These are phyloP conservation scores for Drosophila hamatofila DNA, from an alignment of 2,888 invertebrate genomes.

Conservation along the genomic window DNA sequence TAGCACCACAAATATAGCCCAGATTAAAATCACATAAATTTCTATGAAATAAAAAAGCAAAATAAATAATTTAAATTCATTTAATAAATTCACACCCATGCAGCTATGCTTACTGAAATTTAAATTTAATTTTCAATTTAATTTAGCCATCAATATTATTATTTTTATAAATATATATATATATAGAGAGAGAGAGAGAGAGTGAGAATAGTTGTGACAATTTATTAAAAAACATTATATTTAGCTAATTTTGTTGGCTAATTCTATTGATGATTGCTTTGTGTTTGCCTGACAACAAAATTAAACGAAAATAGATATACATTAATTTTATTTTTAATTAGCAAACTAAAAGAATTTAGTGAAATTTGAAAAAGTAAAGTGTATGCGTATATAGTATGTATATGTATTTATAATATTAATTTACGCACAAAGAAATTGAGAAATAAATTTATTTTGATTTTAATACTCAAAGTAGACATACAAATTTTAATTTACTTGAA, in stretches of 20 bases:
- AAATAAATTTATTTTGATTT: neutral
- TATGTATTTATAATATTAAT: neutral
- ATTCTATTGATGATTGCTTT: neutral
- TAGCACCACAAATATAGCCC: neutral
- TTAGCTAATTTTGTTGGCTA: neutral
- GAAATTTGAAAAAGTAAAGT: neutral
- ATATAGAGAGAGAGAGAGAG: neutral
- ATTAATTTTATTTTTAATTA: slow-evolving; percentile 11
- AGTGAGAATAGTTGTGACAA: neutral
- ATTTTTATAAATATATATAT: neutral
- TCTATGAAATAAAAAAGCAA: neutral
- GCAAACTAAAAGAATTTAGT: neutral
- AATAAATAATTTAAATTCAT: neutral
- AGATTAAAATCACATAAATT: neutral
- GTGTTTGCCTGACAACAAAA: slow-evolving; percentile 15
- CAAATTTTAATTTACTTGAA: neutral
- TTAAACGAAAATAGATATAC: neutral
- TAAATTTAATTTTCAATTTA: slow-evolving; percentile 1
- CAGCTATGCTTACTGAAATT: neutral
- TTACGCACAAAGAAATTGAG: neutral
- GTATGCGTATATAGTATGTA: neutral
- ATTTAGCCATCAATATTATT: neutral
- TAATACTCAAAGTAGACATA: neutral
- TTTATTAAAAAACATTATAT: neutral
- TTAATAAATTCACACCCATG: neutral